These are phyloP conservation scores for Palythoa grandiflora DNA, from an alignment of 92 coral and sea anemone genomes.

Conservation along the genomic window DNA sequence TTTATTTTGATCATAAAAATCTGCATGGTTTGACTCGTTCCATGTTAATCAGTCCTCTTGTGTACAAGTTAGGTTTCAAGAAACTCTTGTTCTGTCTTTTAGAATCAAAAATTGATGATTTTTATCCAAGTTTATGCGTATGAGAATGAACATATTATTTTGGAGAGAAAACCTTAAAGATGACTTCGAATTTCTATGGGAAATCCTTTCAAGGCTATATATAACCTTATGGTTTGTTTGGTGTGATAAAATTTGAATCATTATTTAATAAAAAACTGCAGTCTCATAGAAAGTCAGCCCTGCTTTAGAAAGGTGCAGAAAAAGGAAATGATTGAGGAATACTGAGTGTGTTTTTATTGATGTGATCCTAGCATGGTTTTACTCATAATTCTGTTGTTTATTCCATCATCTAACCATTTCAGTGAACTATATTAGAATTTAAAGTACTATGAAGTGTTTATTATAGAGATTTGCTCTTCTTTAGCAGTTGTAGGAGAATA, in stretches of 20 bases:
- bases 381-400: conserved; percentile 32
- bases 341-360: conserved; percentile 18
- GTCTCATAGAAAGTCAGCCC: background rate
- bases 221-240: background rate
- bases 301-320: background rate
- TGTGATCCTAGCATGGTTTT: conserved; percentile 54
- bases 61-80: conserved; percentile 6
- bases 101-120: background rate
- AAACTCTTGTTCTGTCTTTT: background rate
- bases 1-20: conserved; percentile 41
- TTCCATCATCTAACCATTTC: conserved; percentile 21
- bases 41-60: conserved; percentile 5
- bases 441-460: background rate
- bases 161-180: conserved; percentile 42
- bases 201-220: conserved; percentile 13
- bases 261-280: background rate
- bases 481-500: conserved; percentile 1
- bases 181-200: conserved; percentile 27
- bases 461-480: background rate
- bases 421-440: background rate
- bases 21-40: conserved; percentile 35
- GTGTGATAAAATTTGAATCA: background rate
- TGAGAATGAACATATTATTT: background rate
- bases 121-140: conserved; percentile 14
- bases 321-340: conserved; percentile 26